Percentiles rank a stretch among this genome's conserved stretches.
Conservation (phyloP, 92 coral and sea anemone genomes). For the Bergia puertoricense region DNA sequence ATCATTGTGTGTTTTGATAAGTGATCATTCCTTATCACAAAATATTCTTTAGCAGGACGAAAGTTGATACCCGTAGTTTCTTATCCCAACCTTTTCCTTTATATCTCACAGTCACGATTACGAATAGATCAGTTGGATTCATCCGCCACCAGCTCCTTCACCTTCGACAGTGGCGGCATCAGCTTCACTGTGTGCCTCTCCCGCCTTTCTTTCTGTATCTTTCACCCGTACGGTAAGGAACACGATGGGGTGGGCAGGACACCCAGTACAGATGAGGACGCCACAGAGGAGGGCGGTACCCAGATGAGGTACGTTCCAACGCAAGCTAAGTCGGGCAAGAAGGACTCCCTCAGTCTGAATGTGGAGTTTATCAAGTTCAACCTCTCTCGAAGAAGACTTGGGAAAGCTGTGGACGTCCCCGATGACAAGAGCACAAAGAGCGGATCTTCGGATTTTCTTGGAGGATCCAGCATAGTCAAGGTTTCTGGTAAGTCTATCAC, state of each 20-base stretch:
- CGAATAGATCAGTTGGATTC: conserved; percentile 53
- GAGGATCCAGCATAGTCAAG: conserved; percentile 92
- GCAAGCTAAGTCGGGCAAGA: conserved; percentile 95
- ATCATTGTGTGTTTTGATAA: too few species aligned
- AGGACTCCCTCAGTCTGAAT: conserved; percentile 93
- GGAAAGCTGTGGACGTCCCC: conserved; percentile 64
- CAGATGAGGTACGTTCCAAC: conserved; percentile 73
- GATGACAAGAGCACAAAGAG: conserved; percentile 56
- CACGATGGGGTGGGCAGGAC: conserved; percentile 76
- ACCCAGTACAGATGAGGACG: conserved; percentile 70
- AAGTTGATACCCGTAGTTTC: neutral
- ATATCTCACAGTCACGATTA: conserved; percentile 8
- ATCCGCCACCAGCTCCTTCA: conserved; percentile 52
- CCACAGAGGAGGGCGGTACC: conserved; percentile 60
- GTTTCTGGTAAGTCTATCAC: conserved; percentile 77
- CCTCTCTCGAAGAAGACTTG: conserved; percentile 86
- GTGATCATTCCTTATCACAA: neutral
- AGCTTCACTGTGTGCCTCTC: conserved; percentile 95
- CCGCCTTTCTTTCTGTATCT: conserved; percentile 93
- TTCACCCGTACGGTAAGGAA: conserved; percentile 97
- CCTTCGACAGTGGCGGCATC: conserved; percentile 93
- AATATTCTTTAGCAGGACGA: too few species aligned
- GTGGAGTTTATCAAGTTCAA: conserved; percentile 95
- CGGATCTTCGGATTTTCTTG: conserved; percentile 73
- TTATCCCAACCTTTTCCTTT: neutral